phyloP scores from a whole-genome alignment of 1,140 invertebrate genomes.

The Plodia interpunctella region DNA sequence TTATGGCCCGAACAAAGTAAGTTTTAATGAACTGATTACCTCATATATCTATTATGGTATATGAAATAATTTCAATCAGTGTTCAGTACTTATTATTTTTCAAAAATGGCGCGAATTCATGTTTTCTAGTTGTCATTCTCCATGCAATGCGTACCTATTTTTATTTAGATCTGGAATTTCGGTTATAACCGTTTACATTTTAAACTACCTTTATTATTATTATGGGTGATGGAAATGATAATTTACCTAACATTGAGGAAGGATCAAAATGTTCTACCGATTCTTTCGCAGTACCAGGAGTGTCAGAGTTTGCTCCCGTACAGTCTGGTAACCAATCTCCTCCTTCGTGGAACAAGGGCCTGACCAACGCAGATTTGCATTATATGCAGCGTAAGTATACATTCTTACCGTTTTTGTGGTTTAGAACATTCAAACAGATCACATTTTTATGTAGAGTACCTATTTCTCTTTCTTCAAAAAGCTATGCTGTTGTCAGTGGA shows the following conservation, averaged over 20 bases:
- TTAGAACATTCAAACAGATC: not conserved
- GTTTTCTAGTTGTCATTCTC: slow-evolving; percentile 62
- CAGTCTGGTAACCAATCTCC: slow-evolving; percentile 71
- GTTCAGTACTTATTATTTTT: slow-evolving; percentile 38
- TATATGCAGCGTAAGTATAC: slow-evolving; percentile 83
- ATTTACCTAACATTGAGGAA: slow-evolving; percentile 38
- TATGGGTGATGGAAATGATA: slow-evolving; percentile 54
- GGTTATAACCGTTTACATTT: slow-evolving; percentile 59
- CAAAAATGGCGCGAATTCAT: slow-evolving; percentile 64
- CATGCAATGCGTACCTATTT: slow-evolving; percentile 27
- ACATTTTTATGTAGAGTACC: not conserved
- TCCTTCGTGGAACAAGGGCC: slow-evolving; percentile 77
- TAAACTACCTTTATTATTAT: slow-evolving; percentile 52
- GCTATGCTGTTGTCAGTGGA: too few relatives aligned
- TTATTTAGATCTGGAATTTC: slow-evolving; percentile 39
- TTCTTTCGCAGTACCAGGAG: slow-evolving; percentile 83
- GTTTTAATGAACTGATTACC: slow-evolving; percentile 30
- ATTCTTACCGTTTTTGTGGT: slow-evolving; percentile 9
- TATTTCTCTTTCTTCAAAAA: too few relatives aligned
- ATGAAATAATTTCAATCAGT: not conserved
- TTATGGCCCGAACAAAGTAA: slow-evolving; percentile 96
- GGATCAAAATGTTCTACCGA: slow-evolving; percentile 49
- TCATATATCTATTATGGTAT: not conserved
- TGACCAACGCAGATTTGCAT: slow-evolving; percentile 82
- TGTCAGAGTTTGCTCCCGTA: slow-evolving; percentile 82